Base-by-base conservation (phyloP, 1,140 invertebrate genomes). In the Vanessa tameamea region DNA sequence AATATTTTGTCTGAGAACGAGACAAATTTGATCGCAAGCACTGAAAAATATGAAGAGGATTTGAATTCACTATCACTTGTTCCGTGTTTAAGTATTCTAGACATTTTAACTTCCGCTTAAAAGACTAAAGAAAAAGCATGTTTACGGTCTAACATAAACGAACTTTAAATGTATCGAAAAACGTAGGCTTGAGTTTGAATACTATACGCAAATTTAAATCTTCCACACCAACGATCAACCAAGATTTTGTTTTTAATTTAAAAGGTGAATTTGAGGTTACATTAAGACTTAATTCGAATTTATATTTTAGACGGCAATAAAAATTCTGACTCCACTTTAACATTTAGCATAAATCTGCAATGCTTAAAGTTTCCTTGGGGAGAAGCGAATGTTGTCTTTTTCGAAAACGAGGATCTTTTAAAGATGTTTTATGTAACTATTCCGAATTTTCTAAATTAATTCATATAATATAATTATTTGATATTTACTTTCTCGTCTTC, bases 341-440 rank as follows among this genome's bases (percentile, higher is more conserved):
- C 84, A 79, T 87, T 89, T 89, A 88, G 82, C 88, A 90, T 90
- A 89, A 90, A 90, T 89, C 82, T 89, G 83, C 83, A 87, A 87
- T 88, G 85, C 85, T 90, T 89, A 88, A 79, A 74, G 84, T 85
- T 72, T 84, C 83, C 79, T 61, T 72, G 67, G 69, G 72, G 76
- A 74, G 69, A 26, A 67, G 69, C 64, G 76, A 74, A 66, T 43
- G 55, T 59, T 59, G 55, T 59, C 55, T 26, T 59, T n/a, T 59
- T 59, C 55, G 4, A 26, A 59, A 59, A 59, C 15, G 55, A 26
- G 53, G 16, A 55, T 4, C 12, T n/a, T 47, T 64, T 47, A 63
- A 63, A 43, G 13, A 23, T 63, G 26, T 15, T 63, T 63, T 14
- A 37, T 48, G 5, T 53, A 53, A 59, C 13, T n/a, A 14, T 65